These are phyloP conservation scores for Anneissia japonica DNA, from an alignment of 35 echinoderm and acorn worm genomes.

Conservation along the genomic window DNA sequence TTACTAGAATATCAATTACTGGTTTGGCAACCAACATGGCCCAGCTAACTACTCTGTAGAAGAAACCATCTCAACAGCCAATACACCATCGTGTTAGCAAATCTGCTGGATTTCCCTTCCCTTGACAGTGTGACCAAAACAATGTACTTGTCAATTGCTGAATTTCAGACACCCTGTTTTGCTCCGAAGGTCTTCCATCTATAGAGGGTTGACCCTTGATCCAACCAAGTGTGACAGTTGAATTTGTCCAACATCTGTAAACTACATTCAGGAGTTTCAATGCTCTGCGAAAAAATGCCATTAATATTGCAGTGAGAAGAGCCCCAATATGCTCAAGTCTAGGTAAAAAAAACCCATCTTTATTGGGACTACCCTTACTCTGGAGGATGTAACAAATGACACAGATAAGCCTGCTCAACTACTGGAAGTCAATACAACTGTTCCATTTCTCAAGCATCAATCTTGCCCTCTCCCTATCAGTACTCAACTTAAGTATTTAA, in stretches of 20 bases:
- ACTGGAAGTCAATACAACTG: too few species aligned
- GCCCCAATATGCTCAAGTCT: neutral
- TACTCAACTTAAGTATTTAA: too few species aligned
- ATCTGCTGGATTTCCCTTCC: slow-evolving; percentile 19
- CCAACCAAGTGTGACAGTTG: neutral
- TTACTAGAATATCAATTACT: too few species aligned
- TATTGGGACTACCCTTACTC: slow-evolving; percentile 15
- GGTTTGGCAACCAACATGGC: slow-evolving; percentile 4
- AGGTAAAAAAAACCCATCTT: slow-evolving; percentile 6
- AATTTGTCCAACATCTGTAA: slow-evolving; percentile 10
- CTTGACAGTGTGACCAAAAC: neutral
- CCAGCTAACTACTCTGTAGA: neutral
- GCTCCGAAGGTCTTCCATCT: slow-evolving; percentile 21
- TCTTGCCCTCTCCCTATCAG: too few species aligned
- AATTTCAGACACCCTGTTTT: slow-evolving; percentile 7
- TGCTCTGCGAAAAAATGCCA: neutral
- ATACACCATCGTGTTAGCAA: neutral
- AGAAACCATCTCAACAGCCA: neutral
- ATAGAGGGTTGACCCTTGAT: neutral
- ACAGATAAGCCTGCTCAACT: too few species aligned
- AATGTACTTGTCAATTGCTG: neutral
- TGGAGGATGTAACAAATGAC: neutral
- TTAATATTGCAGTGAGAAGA: slow-evolving; percentile 5
- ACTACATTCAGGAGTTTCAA: neutral
- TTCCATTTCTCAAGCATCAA: too few species aligned